Evolutionary conservation across 2,113 vertebrate genomes (phyloP).

Genomic region (Equus przewalskii): DNA sequence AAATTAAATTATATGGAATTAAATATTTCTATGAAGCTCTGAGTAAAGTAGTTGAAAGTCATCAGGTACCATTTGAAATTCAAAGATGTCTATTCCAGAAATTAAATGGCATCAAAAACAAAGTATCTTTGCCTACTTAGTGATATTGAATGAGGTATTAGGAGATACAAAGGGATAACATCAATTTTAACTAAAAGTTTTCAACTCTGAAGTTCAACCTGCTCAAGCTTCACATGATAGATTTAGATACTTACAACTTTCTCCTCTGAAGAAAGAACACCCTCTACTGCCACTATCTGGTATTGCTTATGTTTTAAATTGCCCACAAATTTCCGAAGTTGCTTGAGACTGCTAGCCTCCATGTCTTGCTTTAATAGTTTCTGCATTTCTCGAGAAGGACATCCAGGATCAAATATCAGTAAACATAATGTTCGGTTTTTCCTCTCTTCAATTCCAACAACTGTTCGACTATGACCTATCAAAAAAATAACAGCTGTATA

Average conservation of each 20-base stretch:
- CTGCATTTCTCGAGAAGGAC: slow-evolving; percentile 90
- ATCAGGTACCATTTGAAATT: background rate
- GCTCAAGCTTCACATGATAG: background rate
- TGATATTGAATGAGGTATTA: background rate
- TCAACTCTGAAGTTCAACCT: background rate
- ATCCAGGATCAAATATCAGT: slow-evolving; percentile 94
- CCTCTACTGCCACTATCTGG: slow-evolving; percentile 93
- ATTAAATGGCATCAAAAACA: slow-evolving; percentile 43
- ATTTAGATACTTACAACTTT: slow-evolving; percentile 90
- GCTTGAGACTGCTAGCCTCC: slow-evolving; percentile 84
- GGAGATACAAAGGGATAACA: background rate
- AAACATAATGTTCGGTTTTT: slow-evolving; percentile 93
- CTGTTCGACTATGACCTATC: slow-evolving; percentile 94
- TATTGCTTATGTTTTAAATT: slow-evolving; percentile 95
- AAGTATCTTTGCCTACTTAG: slow-evolving; percentile 38
- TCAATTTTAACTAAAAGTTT: slow-evolving; percentile 40
- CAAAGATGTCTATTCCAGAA: slow-evolving; percentile 39
- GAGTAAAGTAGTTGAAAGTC: background rate
- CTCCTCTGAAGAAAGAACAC: slow-evolving; percentile 92
- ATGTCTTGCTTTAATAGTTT: slow-evolving; percentile 88
- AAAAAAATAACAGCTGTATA: slow-evolving; percentile 46
- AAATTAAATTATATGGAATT: slow-evolving; percentile 37
- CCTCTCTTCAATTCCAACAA: slow-evolving; percentile 95
- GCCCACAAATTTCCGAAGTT: slow-evolving; percentile 89
- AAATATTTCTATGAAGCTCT: slow-evolving; percentile 27